These are phyloP conservation scores for Eilema griseolum DNA, from an alignment of 2,888 invertebrate genomes.

Conservation along the genomic window DNA sequence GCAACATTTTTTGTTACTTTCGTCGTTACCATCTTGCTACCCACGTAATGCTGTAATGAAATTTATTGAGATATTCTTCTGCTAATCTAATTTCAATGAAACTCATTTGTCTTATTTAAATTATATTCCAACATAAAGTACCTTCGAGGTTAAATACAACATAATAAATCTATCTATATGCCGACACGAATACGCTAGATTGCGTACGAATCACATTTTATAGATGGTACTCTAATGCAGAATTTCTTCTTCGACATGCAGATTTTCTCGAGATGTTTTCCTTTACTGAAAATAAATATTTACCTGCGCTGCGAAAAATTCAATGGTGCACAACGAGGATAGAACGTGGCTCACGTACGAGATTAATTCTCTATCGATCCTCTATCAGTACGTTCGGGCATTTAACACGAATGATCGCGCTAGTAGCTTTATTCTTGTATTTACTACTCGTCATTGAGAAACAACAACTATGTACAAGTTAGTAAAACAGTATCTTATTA, in stretches of 20 bases:
- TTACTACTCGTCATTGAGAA: conserved; percentile 31
- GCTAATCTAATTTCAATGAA: conserved; percentile 51
- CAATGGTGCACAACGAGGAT: conserved; percentile 51
- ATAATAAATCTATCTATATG: conserved; percentile 20
- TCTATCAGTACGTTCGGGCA: conserved; percentile 36
- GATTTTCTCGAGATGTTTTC: conserved; percentile 54
- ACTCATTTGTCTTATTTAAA: conserved; percentile 63
- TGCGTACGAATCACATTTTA: conserved; percentile 39
- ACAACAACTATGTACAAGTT: conserved; percentile 42
- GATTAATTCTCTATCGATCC: conserved; percentile 53
- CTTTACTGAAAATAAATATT: conserved; percentile 59
- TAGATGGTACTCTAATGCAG: conserved; percentile 49
- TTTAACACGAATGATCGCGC: conserved; percentile 30
- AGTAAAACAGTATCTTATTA: conserved; percentile 46
- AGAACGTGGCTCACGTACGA: conserved; percentile 53
- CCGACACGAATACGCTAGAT: conserved; percentile 34
- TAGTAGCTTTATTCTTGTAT: conserved; percentile 18
- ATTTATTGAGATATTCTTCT: conserved; percentile 59
- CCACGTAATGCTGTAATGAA: conserved; percentile 52
- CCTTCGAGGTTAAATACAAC: conserved; percentile 21
- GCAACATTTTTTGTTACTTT: conserved; percentile 65
- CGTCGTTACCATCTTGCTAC: conserved; percentile 33
- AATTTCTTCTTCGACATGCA: conserved; percentile 52
- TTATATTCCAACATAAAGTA: conserved; percentile 43
- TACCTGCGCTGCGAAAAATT: conserved; percentile 53